Evolutionary conservation across 2,888 invertebrate genomes (phyloP), one percentile per base, ranked within the genome.

Genomic region (Apoderus coryli): DNA sequence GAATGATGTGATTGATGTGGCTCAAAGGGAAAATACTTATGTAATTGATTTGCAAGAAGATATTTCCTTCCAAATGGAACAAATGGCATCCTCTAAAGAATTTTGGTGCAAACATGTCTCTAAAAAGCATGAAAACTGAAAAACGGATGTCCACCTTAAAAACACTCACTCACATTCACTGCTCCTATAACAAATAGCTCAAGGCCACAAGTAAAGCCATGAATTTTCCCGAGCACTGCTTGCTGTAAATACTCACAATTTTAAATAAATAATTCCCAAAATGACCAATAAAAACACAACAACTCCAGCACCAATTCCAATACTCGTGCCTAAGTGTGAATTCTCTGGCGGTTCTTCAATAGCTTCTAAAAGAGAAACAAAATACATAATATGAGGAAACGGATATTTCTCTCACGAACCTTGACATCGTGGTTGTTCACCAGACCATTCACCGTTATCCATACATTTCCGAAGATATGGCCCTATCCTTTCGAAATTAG

Each of bases 371-470:
- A 52, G 34, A 35, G 32, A 35, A 38, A 25, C 29, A 7, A 19
- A 19, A 7, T 7, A 19, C 6, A 19, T 7, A 19, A 19, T 19
- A 19, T 7, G 6, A 7, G 19, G 9, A n/a, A n/a, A n/a, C n/a
- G n/a, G n/a, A n/a, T n/a, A n/a, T n/a, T n/a, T n/a, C 7, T 15
- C 4, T 11, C 25, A 30, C 40, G 34, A 56, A 72, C 72, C 60
- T 61, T 84, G 78, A 56, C 90, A 90, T 44, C 67, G 68, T 0
- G 89, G 88, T 44, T 84, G 79, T 29, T 80, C 79, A 0, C 86
- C 86, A 3, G 85, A 85, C 89, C 90, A 90, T 25, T 66, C 63
- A 3, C 81, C 86, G 37, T 77, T 80, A 32, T 84, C 84, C 56
- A 75, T 63, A 50, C 89, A 90, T 50, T 82, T 82, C 35, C 89